Evolutionary conservation across 2,888 invertebrate genomes (phyloP).

Genomic region (Pyrocoelia pectoralis): DNA sequence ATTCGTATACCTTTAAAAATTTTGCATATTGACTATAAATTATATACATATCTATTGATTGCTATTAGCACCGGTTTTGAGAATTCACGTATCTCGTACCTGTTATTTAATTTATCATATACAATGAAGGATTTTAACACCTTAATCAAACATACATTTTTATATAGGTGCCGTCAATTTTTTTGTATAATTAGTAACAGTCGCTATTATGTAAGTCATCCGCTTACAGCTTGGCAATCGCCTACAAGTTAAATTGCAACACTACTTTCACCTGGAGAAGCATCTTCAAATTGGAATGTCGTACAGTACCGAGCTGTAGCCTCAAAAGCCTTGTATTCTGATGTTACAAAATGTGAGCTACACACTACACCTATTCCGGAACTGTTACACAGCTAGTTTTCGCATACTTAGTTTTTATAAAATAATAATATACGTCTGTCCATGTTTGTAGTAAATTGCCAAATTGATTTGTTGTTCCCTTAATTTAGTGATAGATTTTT

Average conservation of each 20-base stretch:
- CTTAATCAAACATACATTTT: not conserved
- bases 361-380: not conserved
- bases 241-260: conserved; percentile 54
- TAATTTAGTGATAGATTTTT: no score
- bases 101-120: not conserved
- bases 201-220: conserved; percentile 22
- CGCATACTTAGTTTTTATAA: no score
- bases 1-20: no score
- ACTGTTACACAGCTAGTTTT: no score
- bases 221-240: conserved; percentile 39
- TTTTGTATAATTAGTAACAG: conserved; percentile 17
- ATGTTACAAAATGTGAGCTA: conserved; percentile 7
- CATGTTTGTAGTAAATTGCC: no score
- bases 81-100: no score
- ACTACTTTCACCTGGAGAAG: conserved; percentile 58
- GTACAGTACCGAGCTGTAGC: conserved; percentile 37
- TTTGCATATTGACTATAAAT: no score
- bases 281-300: conserved; percentile 55
- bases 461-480: no score
- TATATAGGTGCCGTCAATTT: not conserved
- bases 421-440: no score
- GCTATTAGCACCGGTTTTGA: no score
- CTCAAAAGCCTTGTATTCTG: conserved; percentile 12
- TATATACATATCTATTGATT: no score
- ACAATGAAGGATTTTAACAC: not conserved